A percentile compares a stretch with the other conserved stretches of the same genome.
Evolutionary conservation across 2,113 vertebrate genomes (phyloP).

Genomic region (Bagarius yarrelli): DNA sequence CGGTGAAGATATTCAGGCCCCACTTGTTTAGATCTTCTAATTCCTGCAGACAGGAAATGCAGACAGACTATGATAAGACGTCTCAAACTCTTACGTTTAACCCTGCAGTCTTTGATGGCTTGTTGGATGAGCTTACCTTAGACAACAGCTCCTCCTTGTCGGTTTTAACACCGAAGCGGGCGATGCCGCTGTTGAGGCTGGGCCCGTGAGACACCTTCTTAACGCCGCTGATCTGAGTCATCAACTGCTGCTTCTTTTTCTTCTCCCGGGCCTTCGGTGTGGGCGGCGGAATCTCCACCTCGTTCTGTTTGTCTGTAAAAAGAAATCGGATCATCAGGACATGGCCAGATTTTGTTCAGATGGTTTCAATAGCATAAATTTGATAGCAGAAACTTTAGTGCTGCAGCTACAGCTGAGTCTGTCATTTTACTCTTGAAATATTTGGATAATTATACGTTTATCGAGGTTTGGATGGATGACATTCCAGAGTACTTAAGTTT

Average conservation of each 20-base stretch:
- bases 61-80: neutral
- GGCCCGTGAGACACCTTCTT: slow-evolving; percentile 94
- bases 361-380: neutral
- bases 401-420: neutral
- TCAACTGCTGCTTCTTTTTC: slow-evolving; percentile 96
- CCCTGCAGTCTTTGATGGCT: neutral
- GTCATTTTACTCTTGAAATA: neutral
- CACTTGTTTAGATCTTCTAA: slow-evolving; percentile 97
- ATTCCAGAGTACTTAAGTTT: slow-evolving; percentile 39
- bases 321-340: neutral
- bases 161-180: slow-evolving; percentile 92
- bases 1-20: slow-evolving; percentile 97
- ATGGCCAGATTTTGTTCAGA: neutral
- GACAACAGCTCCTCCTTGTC: slow-evolving; percentile 93
- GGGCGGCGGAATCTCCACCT: slow-evolving; percentile 95
- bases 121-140: slow-evolving; percentile 68
- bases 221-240: slow-evolving; percentile 98
- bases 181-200: slow-evolving; percentile 87
- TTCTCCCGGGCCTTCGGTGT: slow-evolving; percentile 93
- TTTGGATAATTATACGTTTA: neutral
- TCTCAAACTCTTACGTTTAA: neutral
- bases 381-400: neutral
- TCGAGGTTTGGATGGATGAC: slow-evolving; percentile 1
- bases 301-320: slow-evolving; percentile 92
- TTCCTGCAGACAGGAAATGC: slow-evolving; percentile 69